Evolutionary conservation across 2,888 invertebrate species (phyloP).

Genomic region (Torymus aiolomorphi): DNA sequence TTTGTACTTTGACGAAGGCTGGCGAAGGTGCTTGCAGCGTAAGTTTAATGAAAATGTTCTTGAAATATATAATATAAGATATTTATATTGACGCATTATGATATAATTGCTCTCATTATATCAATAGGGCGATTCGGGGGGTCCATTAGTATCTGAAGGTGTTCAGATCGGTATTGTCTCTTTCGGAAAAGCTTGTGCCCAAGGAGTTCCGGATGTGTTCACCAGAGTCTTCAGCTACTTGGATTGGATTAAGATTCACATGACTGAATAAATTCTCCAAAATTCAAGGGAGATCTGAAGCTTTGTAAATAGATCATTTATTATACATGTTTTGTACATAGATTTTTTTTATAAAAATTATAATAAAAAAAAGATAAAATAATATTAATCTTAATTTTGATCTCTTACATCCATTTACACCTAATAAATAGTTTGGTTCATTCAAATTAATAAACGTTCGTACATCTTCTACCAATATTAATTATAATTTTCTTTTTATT

Average conservation of each 20-base stretch:
- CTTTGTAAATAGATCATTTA: no score
- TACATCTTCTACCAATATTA: no score
- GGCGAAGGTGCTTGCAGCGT: constrained; percentile 58
- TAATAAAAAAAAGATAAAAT: no score
- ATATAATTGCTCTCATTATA: background rate
- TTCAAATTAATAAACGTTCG: no score
- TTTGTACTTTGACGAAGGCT: constrained; percentile 56
- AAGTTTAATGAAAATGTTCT: constrained; percentile 28
- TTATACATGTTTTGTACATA: no score
- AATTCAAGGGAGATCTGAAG: no score
- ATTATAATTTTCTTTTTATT: no score
- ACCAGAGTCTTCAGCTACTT: constrained; percentile 20
- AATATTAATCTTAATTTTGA: no score
- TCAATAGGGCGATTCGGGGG: constrained; percentile 22
- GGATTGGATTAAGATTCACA: constrained; percentile 26
- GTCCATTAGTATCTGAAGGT: background rate
- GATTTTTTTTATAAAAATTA: no score
- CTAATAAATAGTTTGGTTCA: no score
- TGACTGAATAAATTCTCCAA: background rate
- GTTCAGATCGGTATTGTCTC: constrained; percentile 28
- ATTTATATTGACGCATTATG: background rate
- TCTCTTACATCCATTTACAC: no score
- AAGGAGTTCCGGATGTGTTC: constrained; percentile 39
- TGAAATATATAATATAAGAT: background rate
- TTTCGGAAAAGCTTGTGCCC: constrained; percentile 28